Evolutionary conservation across 2,113 vertebrate species (phyloP).

Genomic region (Pyxicephalus adspersus): DNA sequence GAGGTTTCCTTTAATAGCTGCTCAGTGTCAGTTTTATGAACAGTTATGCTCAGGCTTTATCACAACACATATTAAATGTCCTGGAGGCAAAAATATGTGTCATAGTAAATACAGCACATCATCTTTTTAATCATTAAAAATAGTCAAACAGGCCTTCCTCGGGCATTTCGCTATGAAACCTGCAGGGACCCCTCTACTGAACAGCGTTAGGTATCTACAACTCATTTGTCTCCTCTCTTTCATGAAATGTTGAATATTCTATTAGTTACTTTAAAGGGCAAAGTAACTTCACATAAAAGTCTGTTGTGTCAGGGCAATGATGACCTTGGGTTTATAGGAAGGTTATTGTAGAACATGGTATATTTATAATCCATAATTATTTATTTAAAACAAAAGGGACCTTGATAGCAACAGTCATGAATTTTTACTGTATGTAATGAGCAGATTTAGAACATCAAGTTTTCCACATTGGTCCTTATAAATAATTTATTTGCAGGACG

Average conservation of each 20-base stretch:
- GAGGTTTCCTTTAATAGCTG: too few species aligned
- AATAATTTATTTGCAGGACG: neutral
- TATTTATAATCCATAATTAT: neutral
- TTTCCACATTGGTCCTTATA: neutral
- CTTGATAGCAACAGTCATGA: too few species aligned
- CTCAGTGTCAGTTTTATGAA: neutral
- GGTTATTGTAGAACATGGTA: neutral
- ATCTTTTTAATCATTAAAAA: slow-evolving; percentile 23
- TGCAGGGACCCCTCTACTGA: neutral
- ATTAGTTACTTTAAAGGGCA: slow-evolving; percentile 28
- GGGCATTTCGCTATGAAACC: slow-evolving; percentile 1
- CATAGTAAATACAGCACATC: neutral
- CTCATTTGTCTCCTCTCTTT: neutral
- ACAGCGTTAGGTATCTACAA: neutral
- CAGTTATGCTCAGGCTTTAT: neutral
- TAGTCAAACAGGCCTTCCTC: slow-evolving; percentile 1
- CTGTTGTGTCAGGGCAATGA: slow-evolving; percentile 9
- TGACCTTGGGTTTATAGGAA: slow-evolving; percentile 18
- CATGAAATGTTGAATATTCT: slow-evolving; percentile 41
- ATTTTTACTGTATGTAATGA: too few species aligned
- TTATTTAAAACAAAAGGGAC: neutral
- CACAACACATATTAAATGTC: neutral
- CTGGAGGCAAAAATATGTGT: slow-evolving; percentile 1
- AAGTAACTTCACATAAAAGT: neutral
- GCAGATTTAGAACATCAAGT: too few species aligned